Conservation (phyloP, 2,797 vertebrate genomes). For the Labroides dimidiatus region DNA sequence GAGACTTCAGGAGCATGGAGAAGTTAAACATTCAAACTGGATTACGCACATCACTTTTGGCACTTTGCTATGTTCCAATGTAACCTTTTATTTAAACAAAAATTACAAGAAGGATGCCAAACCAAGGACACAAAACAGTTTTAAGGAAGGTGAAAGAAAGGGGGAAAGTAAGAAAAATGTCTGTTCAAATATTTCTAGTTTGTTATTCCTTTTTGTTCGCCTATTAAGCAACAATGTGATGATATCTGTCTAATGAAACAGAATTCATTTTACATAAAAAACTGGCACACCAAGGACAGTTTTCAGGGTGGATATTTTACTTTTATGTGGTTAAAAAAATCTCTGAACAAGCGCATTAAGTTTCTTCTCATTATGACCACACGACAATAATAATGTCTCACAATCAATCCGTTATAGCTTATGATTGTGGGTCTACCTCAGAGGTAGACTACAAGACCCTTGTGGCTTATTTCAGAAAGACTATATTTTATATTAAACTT, state of each 20-base stretch:
- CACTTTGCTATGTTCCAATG: constrained; percentile 58
- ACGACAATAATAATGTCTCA: constrained; percentile 44
- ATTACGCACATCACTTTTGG: constrained; percentile 75
- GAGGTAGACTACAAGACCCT: constrained; percentile 55
- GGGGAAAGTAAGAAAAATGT: neutral
- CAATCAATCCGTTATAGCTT: constrained; percentile 55
- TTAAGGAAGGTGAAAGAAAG: neutral
- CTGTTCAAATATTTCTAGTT: neutral
- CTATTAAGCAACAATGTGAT: neutral
- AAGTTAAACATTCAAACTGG: constrained; percentile 19
- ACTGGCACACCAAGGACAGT: no score
- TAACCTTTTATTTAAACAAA: constrained; percentile 51
- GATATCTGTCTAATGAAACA: no score
- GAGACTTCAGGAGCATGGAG: constrained; percentile 62
- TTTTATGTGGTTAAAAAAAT: constrained; percentile 25
- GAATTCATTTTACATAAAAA: no score
- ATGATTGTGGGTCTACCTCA: constrained; percentile 68
- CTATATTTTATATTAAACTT: constrained; percentile 59
- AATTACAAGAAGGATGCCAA: constrained; percentile 43
- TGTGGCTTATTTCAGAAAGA: constrained; percentile 63
- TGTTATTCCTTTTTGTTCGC: no score
- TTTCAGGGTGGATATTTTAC: constrained; percentile 8
- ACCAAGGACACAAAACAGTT: constrained; percentile 33
- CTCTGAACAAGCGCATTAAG: constrained; percentile 26
- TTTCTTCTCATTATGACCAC: constrained; percentile 48